Conservation (phyloP, 1,140 invertebrate genomes). For the Aleiodes sp. region DNA sequence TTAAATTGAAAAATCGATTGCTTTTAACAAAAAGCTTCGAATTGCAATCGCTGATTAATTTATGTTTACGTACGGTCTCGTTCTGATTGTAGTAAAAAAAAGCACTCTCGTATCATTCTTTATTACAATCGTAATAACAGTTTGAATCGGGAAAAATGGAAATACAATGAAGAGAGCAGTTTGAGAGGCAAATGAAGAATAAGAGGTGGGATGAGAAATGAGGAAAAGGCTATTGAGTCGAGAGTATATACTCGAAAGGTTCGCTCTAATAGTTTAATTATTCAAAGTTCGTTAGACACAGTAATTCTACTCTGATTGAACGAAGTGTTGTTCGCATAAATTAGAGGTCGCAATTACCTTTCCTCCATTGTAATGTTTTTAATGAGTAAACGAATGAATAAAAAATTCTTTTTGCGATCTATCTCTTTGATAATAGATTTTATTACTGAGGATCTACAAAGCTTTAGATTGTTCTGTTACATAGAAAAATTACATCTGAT, state of each 20-base stretch:
- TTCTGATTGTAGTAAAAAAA: neutral
- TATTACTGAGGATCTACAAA: too few species aligned
- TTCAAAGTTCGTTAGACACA: slow-evolving; percentile 6
- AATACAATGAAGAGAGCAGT: neutral
- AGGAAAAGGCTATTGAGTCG: slow-evolving; percentile 8
- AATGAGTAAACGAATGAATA: too few species aligned
- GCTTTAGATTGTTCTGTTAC: too few species aligned
- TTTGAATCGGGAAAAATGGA: neutral
- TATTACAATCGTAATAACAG: neutral
- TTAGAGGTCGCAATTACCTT: neutral
- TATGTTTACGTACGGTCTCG: neutral
- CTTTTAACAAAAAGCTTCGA: too few species aligned
- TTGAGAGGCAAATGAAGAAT: neutral
- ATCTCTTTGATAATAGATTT: too few species aligned
- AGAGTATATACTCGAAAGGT: slow-evolving; percentile 1
- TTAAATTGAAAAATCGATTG: too few species aligned
- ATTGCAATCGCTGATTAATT: neutral
- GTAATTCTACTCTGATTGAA: slow-evolving; percentile 10
- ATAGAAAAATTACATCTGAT: too few species aligned
- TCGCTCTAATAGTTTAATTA: slow-evolving; percentile 2
- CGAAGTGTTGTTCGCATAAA: neutral
- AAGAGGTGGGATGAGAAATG: neutral
- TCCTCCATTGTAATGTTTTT: neutral
- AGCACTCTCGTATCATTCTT: neutral
- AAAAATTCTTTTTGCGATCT: too few species aligned